Conservation (phyloP, 2,888 invertebrate genomes). For the Phytoseiulus persimilis region DNA sequence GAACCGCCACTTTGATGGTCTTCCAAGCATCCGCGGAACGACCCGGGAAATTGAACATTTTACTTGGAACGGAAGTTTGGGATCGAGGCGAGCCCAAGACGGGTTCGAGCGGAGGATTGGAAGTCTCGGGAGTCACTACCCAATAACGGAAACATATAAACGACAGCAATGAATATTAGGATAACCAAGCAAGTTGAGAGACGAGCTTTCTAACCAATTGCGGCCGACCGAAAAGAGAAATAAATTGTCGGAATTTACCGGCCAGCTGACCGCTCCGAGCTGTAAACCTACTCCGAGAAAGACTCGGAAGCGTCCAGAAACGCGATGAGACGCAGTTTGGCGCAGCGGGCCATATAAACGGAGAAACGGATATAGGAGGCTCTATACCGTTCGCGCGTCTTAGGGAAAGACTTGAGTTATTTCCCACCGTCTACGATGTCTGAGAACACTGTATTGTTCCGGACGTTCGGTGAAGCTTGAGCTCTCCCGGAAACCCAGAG, state of each 20-base stretch:
- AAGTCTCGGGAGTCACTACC: too few species aligned
- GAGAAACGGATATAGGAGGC: background rate
- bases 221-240: background rate
- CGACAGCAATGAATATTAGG: too few species aligned
- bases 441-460: background rate
- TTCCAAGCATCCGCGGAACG: too few species aligned
- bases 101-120: too few species aligned
- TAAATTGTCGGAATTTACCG: background rate
- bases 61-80: too few species aligned
- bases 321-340: background rate
- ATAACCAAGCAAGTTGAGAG: background rate
- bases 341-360: background rate
- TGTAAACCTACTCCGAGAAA: background rate
- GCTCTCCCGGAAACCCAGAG: background rate
- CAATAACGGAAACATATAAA: too few species aligned
- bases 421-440: background rate
- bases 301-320: background rate
- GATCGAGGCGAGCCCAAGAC: too few species aligned
- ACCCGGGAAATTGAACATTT: too few species aligned
- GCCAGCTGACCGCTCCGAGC: background rate
- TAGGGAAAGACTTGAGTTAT: background rate
- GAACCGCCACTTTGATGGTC: too few species aligned
- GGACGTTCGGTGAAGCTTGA: background rate
- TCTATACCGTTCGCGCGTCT: background rate
- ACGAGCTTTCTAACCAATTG: background rate